These are phyloP conservation scores for Tineola bisselliella DNA, from an alignment of 2,888 invertebrate species.

Conservation along the genomic window DNA sequence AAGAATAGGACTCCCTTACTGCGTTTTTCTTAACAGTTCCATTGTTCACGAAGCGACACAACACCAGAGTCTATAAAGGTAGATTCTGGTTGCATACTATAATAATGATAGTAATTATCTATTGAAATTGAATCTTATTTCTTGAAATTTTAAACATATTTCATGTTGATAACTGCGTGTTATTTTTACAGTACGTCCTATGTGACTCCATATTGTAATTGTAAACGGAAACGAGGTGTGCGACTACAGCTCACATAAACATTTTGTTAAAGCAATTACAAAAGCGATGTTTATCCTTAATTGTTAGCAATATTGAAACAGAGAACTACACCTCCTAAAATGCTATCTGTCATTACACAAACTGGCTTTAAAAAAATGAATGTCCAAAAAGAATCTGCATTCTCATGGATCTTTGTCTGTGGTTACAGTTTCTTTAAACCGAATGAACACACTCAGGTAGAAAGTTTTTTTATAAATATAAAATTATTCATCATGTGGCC, in stretches of 20 bases:
- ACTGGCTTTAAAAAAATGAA: background rate
- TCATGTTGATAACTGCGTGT: background rate
- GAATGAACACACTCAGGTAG: conserved; percentile 40
- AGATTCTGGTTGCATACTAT: background rate
- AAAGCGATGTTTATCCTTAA: no score
- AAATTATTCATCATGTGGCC: background rate
- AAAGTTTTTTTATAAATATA: conserved; percentile 27
- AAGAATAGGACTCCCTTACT: background rate
- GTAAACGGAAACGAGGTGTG: background rate
- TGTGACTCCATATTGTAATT: background rate
- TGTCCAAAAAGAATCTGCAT: background rate
- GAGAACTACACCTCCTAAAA: no score
- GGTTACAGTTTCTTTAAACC: conserved; percentile 1
- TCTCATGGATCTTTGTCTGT: background rate
- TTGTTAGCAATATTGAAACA: no score
- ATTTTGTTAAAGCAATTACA: background rate
- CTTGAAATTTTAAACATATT: no score
- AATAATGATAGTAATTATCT: conserved; percentile 2
- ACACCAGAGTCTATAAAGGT: background rate
- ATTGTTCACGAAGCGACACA: background rate
- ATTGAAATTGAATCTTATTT: background rate
- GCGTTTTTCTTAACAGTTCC: background rate
- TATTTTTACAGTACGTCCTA: background rate
- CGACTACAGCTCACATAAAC: no score
- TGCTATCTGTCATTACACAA: background rate